Conservation (phyloP, 2,888 invertebrate genomes). For the Lycocerus yunnanus region DNA sequence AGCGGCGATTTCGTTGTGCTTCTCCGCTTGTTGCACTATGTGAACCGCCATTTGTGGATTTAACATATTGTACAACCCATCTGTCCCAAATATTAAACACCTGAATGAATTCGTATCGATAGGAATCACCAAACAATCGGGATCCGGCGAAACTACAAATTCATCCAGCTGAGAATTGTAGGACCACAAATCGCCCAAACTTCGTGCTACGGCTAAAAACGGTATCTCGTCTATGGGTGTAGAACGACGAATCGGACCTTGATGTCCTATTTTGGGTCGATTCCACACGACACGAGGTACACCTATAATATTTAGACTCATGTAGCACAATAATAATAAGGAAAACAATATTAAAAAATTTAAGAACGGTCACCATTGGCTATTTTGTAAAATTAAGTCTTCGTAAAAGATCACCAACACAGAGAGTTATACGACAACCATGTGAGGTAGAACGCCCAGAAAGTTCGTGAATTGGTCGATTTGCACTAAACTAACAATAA, state of each 20-base stretch:
- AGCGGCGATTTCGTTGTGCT: conserved; percentile 73
- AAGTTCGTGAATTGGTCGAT: too few relatives aligned
- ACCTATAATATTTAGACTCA: conserved; percentile 60
- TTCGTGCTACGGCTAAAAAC: conserved; percentile 94
- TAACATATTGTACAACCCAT: conserved; percentile 97
- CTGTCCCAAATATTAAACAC: conserved; percentile 94
- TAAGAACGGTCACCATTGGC: too few relatives aligned
- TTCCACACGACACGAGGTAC: conserved; percentile 98
- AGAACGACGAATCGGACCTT: conserved; percentile 86
- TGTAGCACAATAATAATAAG: too few relatives aligned
- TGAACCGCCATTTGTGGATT: conserved; percentile 81
- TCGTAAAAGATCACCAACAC: too few relatives aligned
- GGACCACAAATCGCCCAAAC: conserved; percentile 97
- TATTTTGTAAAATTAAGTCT: too few relatives aligned
- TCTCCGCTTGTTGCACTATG: conserved; percentile 81
- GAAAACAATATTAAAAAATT: too few relatives aligned
- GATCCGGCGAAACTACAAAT: conserved; percentile 97
- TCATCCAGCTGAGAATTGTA: conserved; percentile 89
- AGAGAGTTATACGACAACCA: too few relatives aligned
- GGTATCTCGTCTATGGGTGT: conserved; percentile 94
- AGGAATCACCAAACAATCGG: conserved; percentile 86
- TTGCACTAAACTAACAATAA: too few relatives aligned
- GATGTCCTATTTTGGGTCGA: conserved; percentile 81
- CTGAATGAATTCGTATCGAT: conserved; percentile 78
- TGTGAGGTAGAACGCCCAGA: too few relatives aligned